These are phyloP conservation scores for Charaxes varanes DNA, from an alignment of 1,140 invertebrate genomes.

Conservation along the genomic window DNA sequence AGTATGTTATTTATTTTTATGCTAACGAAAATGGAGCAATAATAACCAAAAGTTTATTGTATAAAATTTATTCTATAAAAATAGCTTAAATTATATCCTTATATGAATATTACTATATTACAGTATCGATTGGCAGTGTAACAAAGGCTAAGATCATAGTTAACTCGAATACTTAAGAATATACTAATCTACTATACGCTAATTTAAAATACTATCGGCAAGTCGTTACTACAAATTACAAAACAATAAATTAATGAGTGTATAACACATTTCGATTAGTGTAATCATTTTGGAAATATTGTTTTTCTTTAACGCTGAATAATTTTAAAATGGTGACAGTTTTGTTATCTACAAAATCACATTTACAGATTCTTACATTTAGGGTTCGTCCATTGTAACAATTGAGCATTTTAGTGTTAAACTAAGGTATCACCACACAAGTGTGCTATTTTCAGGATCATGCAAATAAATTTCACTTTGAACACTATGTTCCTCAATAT, in stretches of 20 bases:
- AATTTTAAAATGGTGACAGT: conserved; percentile 9
- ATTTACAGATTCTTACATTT: conserved; percentile 33
- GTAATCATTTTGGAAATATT: conserved; percentile 1
- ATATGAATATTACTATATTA: conserved; percentile 34
- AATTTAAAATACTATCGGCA: conserved; percentile 23
- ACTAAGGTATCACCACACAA: conserved; percentile 2
- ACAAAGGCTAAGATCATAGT: conserved; percentile 33
- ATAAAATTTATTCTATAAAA: conserved; percentile 45
- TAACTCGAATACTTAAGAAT: conserved; percentile 32
- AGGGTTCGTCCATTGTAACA: conserved; percentile 24
- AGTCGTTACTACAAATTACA: conserved; percentile 18
- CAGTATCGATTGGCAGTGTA: conserved; percentile 43
- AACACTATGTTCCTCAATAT: neutral
- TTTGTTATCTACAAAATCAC: conserved; percentile 38
- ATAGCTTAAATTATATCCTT: conserved; percentile 32
- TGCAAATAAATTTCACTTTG: neutral
- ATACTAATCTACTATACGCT: conserved; percentile 21
- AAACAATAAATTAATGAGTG: conserved; percentile 26
- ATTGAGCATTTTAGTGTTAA: conserved; percentile 15
- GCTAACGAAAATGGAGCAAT: too few relatives aligned
- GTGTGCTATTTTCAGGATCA: neutral
- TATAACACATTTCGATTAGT: conserved; percentile 17
- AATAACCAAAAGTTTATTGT: conserved; percentile 24
- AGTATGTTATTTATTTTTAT: too few relatives aligned
- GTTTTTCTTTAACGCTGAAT: neutral